Conservation (phyloP, 2,888 invertebrate genomes). For the Nycteola revayana region DNA sequence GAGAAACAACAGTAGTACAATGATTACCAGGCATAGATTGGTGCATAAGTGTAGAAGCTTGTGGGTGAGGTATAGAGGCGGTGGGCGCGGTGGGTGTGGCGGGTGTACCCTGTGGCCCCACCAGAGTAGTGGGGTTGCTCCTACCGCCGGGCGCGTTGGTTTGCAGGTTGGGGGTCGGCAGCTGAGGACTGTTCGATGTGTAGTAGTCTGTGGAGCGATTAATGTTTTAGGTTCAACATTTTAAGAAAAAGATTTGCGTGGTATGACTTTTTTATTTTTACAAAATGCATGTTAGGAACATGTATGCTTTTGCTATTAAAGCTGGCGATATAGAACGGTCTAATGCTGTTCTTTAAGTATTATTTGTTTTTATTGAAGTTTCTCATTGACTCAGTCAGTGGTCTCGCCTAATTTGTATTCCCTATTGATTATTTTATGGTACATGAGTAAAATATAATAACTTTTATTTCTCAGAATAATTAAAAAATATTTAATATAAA, state of each 20-base stretch:
- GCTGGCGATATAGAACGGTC: no score
- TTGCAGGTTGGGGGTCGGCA: conserved; percentile 66
- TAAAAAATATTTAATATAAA: conserved; percentile 5
- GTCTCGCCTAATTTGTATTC: no score
- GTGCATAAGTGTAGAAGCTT: conserved; percentile 61
- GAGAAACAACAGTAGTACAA: conserved; percentile 20
- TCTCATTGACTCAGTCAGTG: no score
- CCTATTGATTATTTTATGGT: no score
- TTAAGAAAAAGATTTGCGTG: no score
- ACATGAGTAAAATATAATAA: no score
- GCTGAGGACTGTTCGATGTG: conserved; percentile 60
- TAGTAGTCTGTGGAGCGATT: conserved; percentile 52
- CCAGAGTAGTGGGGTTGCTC: conserved; percentile 48
- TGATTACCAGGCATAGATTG: conserved; percentile 59
- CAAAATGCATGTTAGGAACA: no score
- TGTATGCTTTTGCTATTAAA: no score
- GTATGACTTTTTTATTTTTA: no score
- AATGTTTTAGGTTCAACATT: conserved; percentile 1
- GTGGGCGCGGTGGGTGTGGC: conserved; percentile 55
- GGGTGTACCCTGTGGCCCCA: conserved; percentile 56
- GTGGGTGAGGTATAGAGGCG: conserved; percentile 54
- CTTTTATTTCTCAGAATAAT: conserved; percentile 2
- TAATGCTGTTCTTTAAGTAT: no score
- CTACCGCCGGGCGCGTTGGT: conserved; percentile 46
- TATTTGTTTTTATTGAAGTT: no score